A percentile compares a stretch with the other conserved stretches of the same genome.
phyloP scores from a whole-genome alignment of 2,797 vertebrate genomes.

The Muscicapa striata region DNA sequence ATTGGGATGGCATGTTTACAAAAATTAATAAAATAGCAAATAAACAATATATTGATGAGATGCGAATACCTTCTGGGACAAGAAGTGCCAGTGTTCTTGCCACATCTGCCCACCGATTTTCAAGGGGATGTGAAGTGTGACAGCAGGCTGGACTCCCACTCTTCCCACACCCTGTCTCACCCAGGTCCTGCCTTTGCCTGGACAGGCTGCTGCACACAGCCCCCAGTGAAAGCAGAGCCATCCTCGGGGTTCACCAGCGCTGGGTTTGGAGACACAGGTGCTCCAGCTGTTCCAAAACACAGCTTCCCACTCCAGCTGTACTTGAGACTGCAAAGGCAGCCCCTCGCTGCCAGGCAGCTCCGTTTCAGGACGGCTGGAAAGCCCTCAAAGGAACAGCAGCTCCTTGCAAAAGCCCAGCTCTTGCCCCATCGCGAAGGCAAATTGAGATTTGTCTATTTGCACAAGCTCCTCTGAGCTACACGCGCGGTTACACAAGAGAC shows the following conservation, averaged over 20 bases:
- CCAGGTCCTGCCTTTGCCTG: not conserved
- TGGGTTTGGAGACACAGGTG: not conserved
- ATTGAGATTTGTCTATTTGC: not conserved
- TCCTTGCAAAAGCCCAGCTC: not conserved
- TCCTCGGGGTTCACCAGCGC: not conserved
- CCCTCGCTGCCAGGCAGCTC: not conserved
- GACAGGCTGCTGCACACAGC: not conserved
- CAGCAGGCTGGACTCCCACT: not conserved
- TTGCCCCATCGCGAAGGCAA: not conserved
- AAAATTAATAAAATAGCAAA: not conserved
- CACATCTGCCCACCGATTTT: not conserved
- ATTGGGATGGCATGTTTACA: not conserved
- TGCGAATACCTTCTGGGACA: not conserved
- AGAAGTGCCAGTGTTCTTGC: not conserved
- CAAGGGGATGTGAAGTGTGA: not conserved
- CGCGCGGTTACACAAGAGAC: not conserved
- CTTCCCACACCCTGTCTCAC: not conserved
- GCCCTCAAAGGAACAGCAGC: not conserved
- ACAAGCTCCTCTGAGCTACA: not conserved
- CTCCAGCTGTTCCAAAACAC: not conserved
- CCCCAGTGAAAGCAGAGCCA: not conserved
- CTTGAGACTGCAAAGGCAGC: not conserved
- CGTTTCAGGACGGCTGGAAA: not conserved
- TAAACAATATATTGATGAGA: not conserved
- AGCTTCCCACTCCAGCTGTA: not conserved